Base-by-base conservation (phyloP, 2,888 invertebrate genomes). In the Eledona agricola region DNA sequence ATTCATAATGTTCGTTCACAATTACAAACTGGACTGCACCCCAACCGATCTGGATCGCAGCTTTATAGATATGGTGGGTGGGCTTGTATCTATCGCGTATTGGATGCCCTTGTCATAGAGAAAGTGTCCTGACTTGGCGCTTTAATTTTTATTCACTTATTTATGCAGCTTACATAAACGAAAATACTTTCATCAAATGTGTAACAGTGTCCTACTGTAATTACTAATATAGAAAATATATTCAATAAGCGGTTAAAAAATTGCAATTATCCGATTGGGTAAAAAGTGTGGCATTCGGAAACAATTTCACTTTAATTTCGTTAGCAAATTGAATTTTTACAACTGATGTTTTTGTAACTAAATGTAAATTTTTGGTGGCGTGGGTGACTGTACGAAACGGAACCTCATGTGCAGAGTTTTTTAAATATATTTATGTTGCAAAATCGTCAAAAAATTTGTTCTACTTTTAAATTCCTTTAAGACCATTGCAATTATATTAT, bases 21-120 rank as follows among this genome's bases (percentile, higher is more conserved):
- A 59, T 53, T 57, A 58, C 60, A 62, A 59, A 65, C 58, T 57
- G 59, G 57, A 66, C 58, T 67, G 62, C 60, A 42, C 55, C 58
- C 59, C 55, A 60, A 47, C 46, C 49, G 57, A 55, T 51, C 51
- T 57, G 40, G 53, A 55, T 50, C 60, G 42, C 54, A 52, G 47
- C 64, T 71, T 70, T 67, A 66, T 67, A 67, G 62, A 66, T 56
- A 58, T 63, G 66, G 69, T 69, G 65, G 69, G 69, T 64, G 66
- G 60, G 58, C 54, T 52, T 34, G 31, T 42, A 51, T 51, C 25
- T 51, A 29, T 34, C 16, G 17, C 35, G 32, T 43, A 53, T 47
- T 54, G 31, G 49, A 46, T 51, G 59, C 58, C 61, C 62, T 61
- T 62, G 63, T 54, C 55, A 40, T 56, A 56, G 66, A 65, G 68